Evolutionary conservation across 2,113 vertebrate genomes (phyloP), one percentile per base, ranked within the genome.

Genomic region (Seriola aureovittata): DNA sequence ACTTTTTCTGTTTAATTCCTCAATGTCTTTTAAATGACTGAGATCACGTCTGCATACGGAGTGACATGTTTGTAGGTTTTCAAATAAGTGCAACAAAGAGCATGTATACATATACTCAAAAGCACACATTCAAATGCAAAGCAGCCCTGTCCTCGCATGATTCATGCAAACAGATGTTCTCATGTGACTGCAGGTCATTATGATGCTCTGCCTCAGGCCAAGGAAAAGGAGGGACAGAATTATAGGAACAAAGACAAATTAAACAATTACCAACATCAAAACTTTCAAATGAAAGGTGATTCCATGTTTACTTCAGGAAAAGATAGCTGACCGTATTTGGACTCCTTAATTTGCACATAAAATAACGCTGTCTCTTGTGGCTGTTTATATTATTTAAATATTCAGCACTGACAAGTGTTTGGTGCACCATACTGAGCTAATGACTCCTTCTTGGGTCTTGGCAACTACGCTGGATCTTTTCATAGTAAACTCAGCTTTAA

Each of bases 401-500:
- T 75, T 79, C 70, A 73, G 42, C 12, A 59, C 25, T 42, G 59
- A 21, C 55, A 32, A 50, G 42, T 38, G 34, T 44, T 77, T 44
- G 55, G 10, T 38, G 42, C 44, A 58, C 50, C 54, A n/a, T 7
- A 38, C 19, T 62, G 38, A 73, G 67, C 34, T 71, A 78, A 80
- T 48, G 69, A 74, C 60, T 78, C 58, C 29, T 42, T 1, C 13
- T 64, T 50, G 38, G 21, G 36, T 73, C 21, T 60, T 1, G 36
- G 46, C 32, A 50, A 55, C 7, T 62, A 19, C 5, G 54, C 32
- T 50, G 25, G 38, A 44, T 83, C 4, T 65, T 85, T 93, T 86
- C 85, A 84, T 90, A 84, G 89, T 32, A 72, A 85, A 89, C 44
- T 14, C 54, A 87, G 91, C 84, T 88, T 82, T 79, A 94, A 91